Base-by-base conservation (phyloP, 2,797 vertebrate species). In the Spatula versicolor region DNA sequence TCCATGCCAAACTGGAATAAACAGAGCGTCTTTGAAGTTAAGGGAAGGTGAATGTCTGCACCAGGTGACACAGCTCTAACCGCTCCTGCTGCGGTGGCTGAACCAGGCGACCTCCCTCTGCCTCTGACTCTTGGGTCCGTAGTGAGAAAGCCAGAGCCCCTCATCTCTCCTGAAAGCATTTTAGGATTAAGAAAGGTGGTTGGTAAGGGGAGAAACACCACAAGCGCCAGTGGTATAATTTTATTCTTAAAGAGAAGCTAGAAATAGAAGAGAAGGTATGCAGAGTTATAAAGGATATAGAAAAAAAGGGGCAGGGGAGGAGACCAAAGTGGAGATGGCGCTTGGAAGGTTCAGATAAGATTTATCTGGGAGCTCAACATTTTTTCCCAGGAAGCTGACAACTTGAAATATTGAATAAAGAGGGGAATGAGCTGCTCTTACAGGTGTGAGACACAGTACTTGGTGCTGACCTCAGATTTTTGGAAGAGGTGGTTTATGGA, bases 11-110 rank as follows among this genome's bases (percentile, higher is more conserved):
- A 30, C 1, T 11, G 46, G 52, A 33, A 35, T 39, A 13, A 26
- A 16, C 0, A 0, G 15, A 50, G 37, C 43, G 17, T 5, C 3
- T 2, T 9, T 52, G 2, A 33, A 16, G 41, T 23, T 14, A 28
- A 26, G 35, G 48, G 30, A 28, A 52, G 20, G 43, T 19, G 43
- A 82, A 60, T 14, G 3, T 6, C 30, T 2, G 82, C 22, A 58
- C 26, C 46, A 22, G 77, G 8, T 0, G 11, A 58, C 26, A 12
- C 8, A 15, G 60, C 72, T 18, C 7, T 4, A 18, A 6, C 14
- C 5, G 55, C 18, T 20, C 46, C 64, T 16, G 52, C 41, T 43
- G 59, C 5, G 45, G 52, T 1, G 4, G 37, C 17, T 6, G 20
- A 33, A 22, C 15, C 0, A 3, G 16, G 8, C 2, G n/a, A 43